Percentiles rank a stretch among this genome's conserved stretches.
phyloP scores from a whole-genome alignment of 53 echinoderm and acorn worm genomes.

The Henricia sp. region DNA sequence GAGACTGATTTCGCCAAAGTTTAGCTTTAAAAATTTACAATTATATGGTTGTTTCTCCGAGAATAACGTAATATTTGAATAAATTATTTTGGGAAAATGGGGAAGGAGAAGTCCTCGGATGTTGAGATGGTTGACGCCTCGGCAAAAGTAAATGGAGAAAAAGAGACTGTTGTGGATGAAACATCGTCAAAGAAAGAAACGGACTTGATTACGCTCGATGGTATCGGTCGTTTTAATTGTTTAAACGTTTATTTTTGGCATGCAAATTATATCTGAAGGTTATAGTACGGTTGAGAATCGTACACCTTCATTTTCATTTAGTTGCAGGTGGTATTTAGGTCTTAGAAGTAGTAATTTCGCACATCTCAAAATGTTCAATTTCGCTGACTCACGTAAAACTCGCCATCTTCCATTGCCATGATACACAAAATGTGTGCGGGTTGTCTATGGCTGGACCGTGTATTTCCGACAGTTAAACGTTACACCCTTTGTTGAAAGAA shows the following conservation, averaged over 20 bases:
- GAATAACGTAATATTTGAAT: neutral
- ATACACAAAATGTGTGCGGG: neutral
- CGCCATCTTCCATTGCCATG: neutral
- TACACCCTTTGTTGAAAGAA: too few relatives aligned
- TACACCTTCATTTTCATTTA: too few relatives aligned
- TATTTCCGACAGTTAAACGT: slow-evolving; percentile 32
- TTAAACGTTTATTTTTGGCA: neutral
- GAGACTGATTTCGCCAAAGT: neutral
- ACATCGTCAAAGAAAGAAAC: slow-evolving; percentile 83
- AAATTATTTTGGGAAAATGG: slow-evolving; percentile 8
- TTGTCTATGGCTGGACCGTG: slow-evolving; percentile 8
- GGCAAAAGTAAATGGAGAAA: slow-evolving; percentile 40
- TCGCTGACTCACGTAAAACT: slow-evolving; percentile 64
- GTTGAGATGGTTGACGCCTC: slow-evolving; percentile 80
- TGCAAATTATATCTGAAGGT: neutral
- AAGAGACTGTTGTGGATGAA: slow-evolving; percentile 70
- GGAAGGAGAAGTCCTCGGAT: slow-evolving; percentile 64
- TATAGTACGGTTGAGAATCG: neutral
- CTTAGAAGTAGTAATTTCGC: neutral
- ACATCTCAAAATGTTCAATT: slow-evolving; percentile 32
- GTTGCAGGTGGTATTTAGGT: neutral
- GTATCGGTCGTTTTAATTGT: slow-evolving; percentile 44
- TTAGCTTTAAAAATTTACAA: slow-evolving; percentile 5
- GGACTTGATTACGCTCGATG: slow-evolving; percentile 92
- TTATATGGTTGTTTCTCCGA: neutral